These are phyloP conservation scores for Leptopilina drosophilae DNA, from an alignment of 2,888 invertebrate species.

Conservation along the genomic window DNA sequence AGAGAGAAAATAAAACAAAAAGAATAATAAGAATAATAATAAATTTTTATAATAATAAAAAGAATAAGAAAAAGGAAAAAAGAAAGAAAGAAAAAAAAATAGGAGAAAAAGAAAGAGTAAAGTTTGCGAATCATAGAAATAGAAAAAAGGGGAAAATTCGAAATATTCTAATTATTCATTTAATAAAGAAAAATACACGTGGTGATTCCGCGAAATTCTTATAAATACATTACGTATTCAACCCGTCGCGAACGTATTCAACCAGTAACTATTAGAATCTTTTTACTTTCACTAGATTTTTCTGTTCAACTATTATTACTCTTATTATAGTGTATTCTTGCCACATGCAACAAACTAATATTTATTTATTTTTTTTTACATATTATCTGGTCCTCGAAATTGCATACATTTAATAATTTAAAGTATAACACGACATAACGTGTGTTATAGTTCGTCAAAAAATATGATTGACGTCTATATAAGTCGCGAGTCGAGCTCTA, in stretches of 20 bases:
- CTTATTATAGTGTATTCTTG: conserved; percentile 16
- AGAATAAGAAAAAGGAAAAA: too few relatives aligned
- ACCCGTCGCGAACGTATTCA: not conserved
- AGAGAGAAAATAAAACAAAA: too few relatives aligned
- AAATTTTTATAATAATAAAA: too few relatives aligned
- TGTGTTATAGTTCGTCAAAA: not conserved
- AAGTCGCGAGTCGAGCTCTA: not conserved
- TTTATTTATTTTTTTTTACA: not conserved
- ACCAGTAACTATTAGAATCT: conserved; percentile 21
- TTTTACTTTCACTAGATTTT: conserved; percentile 35
- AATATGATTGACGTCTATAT: not conserved
- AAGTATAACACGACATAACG: not conserved
- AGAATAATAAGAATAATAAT: too few relatives aligned
- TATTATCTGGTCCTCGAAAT: not conserved
- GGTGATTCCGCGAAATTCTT: conserved; percentile 24
- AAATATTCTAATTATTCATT: not conserved
- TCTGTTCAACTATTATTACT: not conserved
- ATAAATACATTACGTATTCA: conserved; percentile 24
- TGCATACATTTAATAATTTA: not conserved
- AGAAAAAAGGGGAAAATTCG: too few relatives aligned
- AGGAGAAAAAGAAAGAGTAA: too few relatives aligned
- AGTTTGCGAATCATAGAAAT: too few relatives aligned
- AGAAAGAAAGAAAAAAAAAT: too few relatives aligned
- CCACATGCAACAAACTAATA: conserved; percentile 11
- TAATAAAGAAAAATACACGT: conserved; percentile 2